phyloP scores from a whole-genome alignment of 2,113 vertebrate species.

The Strix aluco region DNA sequence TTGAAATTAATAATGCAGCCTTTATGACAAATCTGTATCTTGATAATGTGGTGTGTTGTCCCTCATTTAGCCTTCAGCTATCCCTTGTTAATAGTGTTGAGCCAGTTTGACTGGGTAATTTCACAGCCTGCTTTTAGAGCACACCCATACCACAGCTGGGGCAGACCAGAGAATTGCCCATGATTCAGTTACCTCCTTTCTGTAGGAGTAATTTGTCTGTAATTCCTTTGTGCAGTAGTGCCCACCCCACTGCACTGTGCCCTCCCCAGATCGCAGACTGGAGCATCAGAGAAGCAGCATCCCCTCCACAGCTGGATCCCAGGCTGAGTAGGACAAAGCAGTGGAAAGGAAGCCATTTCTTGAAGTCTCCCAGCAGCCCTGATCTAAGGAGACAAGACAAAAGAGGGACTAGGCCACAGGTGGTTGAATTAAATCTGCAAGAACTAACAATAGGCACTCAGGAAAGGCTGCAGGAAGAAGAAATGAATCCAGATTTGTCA shows the following conservation, averaged over 20 bases:
- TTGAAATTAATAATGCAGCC: not conserved
- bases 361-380: not conserved
- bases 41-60: rapidly evolving
- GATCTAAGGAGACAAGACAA: not conserved
- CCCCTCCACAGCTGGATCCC: not conserved
- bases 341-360: not conserved
- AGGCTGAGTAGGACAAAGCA: not conserved
- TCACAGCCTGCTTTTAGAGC: not conserved
- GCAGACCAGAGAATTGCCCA: not conserved
- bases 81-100: not conserved
- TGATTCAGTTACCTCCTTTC: not conserved
- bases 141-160: no score
- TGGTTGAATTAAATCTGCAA: not conserved
- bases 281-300: not conserved
- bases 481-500: not conserved
- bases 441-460: not conserved
- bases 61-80: not conserved
- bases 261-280: not conserved
- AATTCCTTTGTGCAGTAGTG: not conserved
- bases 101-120: not conserved
- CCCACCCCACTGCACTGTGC: not conserved
- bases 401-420: not conserved
- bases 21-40: not conserved
- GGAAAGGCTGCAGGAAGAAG: not conserved
- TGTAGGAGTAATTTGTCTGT: not conserved